Percentiles rank a stretch among this genome's conserved stretches.
Evolutionary conservation across 2,113 vertebrate species (phyloP).

Genomic region (Phaethon lepturus): DNA sequence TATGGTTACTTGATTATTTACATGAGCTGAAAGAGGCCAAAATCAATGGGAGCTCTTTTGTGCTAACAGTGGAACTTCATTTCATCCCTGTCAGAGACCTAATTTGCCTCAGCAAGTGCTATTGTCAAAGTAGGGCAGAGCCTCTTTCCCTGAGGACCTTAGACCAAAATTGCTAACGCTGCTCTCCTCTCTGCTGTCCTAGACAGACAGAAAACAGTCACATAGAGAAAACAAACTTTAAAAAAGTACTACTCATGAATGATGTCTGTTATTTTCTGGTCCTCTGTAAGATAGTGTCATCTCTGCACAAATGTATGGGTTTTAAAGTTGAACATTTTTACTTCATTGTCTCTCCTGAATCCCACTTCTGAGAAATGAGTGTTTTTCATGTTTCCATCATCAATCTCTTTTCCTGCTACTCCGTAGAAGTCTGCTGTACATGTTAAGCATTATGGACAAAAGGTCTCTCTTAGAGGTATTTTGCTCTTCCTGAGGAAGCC

Average conservation of each 20-base stretch:
- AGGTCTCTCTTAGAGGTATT: neutral
- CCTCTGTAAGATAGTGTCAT: neutral
- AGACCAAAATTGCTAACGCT: neutral
- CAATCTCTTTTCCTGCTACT: neutral
- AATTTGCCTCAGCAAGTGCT: slow-evolving; percentile 17
- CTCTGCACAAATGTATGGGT: neutral
- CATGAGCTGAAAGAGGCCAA: slow-evolving; percentile 17
- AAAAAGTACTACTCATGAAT: neutral
- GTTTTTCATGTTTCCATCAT: neutral
- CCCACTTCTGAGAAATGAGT: neutral
- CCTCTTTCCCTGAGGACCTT: neutral
- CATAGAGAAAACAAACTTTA: neutral
- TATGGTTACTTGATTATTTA: slow-evolving; percentile 63
- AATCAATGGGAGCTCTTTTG: slow-evolving; percentile 43
- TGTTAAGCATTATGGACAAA: neutral
- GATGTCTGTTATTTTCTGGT: neutral
- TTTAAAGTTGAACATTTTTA: neutral
- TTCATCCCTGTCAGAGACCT: slow-evolving; percentile 42
- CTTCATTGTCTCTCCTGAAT: neutral
- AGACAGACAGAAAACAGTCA: neutral
- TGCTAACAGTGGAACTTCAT: slow-evolving; percentile 39
- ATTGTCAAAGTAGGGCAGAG: neutral
- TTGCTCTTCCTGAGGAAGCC: neutral
- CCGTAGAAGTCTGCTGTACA: neutral
- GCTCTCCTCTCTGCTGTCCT: neutral